phyloP scores from a whole-genome alignment of 1,140 invertebrate species.

The Macrostomum lignano region DNA sequence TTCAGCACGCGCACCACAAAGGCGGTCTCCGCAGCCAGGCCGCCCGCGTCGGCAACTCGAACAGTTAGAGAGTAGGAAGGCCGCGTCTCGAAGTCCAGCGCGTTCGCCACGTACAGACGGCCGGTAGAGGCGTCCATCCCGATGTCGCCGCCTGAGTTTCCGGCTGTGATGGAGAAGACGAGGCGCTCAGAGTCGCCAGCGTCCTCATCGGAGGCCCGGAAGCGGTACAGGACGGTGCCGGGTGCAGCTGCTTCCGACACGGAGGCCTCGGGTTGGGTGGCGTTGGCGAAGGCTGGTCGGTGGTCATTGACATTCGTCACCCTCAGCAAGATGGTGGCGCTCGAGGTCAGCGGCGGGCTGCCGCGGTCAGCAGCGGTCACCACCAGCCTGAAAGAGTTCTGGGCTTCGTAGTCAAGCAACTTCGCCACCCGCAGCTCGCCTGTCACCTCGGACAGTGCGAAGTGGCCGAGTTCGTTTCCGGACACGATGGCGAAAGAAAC shows the following conservation, averaged over 20 bases:
- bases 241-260: no score
- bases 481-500: slow-evolving; percentile 9
- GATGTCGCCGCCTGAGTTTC: no score
- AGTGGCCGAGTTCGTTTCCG: no score
- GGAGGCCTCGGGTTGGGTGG: no score
- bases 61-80: slow-evolving; percentile 57
- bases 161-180: no score
- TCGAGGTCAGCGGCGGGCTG: slow-evolving; percentile 12
- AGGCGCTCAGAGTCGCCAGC: no score
- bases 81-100: slow-evolving; percentile 55
- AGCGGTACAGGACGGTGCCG: no score
- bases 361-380: slow-evolving; percentile 10
- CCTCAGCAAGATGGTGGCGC: slow-evolving; percentile 49
- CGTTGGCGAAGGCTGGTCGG: slow-evolving; percentile 5
- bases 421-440: slow-evolving; percentile 9
- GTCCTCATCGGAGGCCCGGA: no score
- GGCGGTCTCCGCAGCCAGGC: slow-evolving; percentile 32
- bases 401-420: slow-evolving; percentile 11
- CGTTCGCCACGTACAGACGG: slow-evolving; percentile 43
- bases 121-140: slow-evolving; percentile 43
- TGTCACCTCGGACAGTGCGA: no score
- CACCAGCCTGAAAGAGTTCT: slow-evolving; percentile 7
- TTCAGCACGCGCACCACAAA: slow-evolving; percentile 44
- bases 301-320: no score
- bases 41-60: slow-evolving; percentile 40